These are phyloP conservation scores for Euthynnus affinis DNA, from an alignment of 2,797 vertebrate species.

Conservation along the genomic window DNA sequence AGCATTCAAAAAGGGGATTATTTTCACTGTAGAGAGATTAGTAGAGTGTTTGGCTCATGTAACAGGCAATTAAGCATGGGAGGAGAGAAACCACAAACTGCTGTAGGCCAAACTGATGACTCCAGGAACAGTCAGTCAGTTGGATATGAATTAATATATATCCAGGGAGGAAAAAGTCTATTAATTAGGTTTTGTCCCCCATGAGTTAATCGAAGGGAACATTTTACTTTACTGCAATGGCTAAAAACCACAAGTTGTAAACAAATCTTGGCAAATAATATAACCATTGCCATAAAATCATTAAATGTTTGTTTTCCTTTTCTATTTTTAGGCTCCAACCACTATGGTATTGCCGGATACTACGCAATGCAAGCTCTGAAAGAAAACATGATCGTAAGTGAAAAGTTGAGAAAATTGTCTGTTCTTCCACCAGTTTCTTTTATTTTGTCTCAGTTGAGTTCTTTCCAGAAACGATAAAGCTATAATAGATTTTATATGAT, in stretches of 20 bases:
- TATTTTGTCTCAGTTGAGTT: background rate
- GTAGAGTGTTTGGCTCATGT: background rate
- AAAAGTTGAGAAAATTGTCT: background rate
- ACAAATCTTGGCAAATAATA: background rate
- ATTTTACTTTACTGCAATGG: background rate
- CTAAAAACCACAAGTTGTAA: background rate
- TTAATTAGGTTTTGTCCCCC: background rate
- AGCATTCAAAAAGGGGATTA: background rate
- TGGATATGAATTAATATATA: background rate
- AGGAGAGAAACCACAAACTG: background rate
- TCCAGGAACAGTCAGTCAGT: background rate
- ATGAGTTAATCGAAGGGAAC: background rate
- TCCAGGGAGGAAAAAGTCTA: background rate
- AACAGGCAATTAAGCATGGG: background rate
- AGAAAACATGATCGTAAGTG: conserved; percentile 86
- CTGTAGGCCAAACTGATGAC: too few species aligned
- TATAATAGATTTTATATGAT: background rate
- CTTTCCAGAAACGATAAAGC: background rate
- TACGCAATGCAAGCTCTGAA: conserved; percentile 85
- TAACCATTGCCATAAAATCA: background rate
- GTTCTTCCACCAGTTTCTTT: background rate
- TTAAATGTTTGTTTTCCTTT: background rate
- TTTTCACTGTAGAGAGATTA: background rate
- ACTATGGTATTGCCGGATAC: conserved; percentile 86
- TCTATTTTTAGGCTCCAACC: conserved; percentile 82